Evolutionary conservation across 92 coral and sea anemone species (phyloP).

Genomic region (Parazoanthus swiftii): DNA sequence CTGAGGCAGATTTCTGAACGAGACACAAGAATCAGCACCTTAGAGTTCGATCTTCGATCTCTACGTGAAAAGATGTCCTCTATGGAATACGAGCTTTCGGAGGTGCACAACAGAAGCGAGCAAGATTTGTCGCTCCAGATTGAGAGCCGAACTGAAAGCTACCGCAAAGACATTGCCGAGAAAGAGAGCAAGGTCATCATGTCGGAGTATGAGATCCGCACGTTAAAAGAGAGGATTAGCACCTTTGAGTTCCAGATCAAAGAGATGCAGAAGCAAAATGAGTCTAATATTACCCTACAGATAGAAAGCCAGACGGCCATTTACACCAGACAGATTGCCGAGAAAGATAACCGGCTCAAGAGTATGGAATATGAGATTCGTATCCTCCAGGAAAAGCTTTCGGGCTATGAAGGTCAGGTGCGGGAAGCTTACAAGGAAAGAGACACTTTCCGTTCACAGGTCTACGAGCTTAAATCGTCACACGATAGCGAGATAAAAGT

Average conservation of each 20-base stretch:
- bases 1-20: constrained; percentile 41
- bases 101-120: constrained; percentile 39
- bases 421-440: constrained; percentile 44
- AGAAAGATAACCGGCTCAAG: constrained; percentile 37
- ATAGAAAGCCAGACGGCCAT: constrained; percentile 42
- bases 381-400: constrained; percentile 37
- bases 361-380: constrained; percentile 41
- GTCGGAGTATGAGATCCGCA: constrained; percentile 45
- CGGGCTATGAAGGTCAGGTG: constrained; percentile 38
- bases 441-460: constrained; percentile 45
- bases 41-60: constrained; percentile 39
- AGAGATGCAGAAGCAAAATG: constrained; percentile 36
- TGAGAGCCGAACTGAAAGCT: constrained; percentile 45
- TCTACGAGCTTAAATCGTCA: constrained; percentile 44
- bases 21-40: constrained; percentile 34
- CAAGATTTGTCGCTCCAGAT: constrained; percentile 51
- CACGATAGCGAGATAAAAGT: constrained; percentile 26
- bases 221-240: constrained; percentile 43
- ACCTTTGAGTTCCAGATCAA: constrained; percentile 42
- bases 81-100: constrained; percentile 30
- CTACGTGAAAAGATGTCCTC: constrained; percentile 33
- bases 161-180: constrained; percentile 46
- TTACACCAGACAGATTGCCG: constrained; percentile 26
- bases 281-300: constrained; percentile 36
- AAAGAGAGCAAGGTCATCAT: constrained; percentile 46